Base-by-base conservation (phyloP, 2,797 vertebrate species). In the Cossypha niveicapilla region DNA sequence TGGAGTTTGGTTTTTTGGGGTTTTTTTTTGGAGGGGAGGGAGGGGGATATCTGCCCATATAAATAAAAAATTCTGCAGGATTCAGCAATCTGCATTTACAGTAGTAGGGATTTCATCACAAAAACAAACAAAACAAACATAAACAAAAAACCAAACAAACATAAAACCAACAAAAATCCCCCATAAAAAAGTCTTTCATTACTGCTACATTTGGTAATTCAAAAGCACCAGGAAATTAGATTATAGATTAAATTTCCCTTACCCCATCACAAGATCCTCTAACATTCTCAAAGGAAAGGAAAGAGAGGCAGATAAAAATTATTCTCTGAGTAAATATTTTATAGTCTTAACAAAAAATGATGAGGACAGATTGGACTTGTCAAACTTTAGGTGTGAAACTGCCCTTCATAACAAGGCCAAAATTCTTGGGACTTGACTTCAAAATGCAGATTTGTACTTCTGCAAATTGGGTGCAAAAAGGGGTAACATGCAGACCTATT, bases 401-500 rank as follows among this genome's bases (percentile, higher is more conserved):
- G 14, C 8, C 54, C 22, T 45, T n/a, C 30, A 9, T 30, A 45
- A 12, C 18, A 14, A 6, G 34, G 18, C 5, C 32, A 66, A 17
- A 48, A 4, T 62, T 65, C 9, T 23, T 48, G 7, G 12, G 54
- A 66, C 47, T 19, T 50, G 27, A 30, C 14, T 41, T 81, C 10
- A 48, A 84, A 84, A 39, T 28, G 30, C 9, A 42, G 13, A 58
- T 75, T 81, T 66, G 4, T n/a, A 24, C 30, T 44, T n/a, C 34
- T 58, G 27, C 34, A 47, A 73, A 25, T 2, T 6, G 25, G 2
- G 7, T 42, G 28, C 10, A 10, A 27, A 73, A 51, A 42, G 6
- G 5, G 1, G 1, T n/a, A 42, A 35, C 2, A 11, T 3, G 2
- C 22, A 22, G 37, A 2, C 4, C 19, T 34, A 10, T 18, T 17